Conservation (phyloP, 92 coral and sea anemone genomes). For the Zoanthus gigantus region DNA sequence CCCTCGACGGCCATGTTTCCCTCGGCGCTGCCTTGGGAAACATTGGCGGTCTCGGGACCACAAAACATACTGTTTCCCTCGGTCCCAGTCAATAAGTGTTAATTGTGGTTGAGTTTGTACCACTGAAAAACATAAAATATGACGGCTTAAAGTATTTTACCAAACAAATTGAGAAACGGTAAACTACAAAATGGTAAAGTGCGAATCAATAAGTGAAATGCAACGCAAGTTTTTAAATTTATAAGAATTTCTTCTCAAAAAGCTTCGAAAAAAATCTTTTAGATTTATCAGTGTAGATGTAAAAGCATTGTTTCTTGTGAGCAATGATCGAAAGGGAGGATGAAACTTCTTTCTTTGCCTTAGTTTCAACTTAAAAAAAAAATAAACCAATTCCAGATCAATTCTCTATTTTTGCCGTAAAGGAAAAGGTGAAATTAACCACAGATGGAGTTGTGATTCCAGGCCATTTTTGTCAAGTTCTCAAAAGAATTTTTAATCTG, state of each 20-base stretch:
- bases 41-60: too few species aligned
- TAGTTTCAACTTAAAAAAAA: slow-evolving; percentile 24
- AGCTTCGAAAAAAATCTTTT: neutral
- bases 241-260: neutral
- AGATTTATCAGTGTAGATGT: slow-evolving; percentile 4
- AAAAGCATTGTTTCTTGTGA: slow-evolving; percentile 11
- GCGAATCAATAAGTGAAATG: neutral
- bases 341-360: slow-evolving; percentile 21
- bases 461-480: neutral
- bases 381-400: slow-evolving; percentile 23
- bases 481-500: too few species aligned
- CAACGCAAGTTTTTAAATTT: neutral
- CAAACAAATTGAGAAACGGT: neutral
- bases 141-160: too few species aligned
- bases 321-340: neutral
- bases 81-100: too few species aligned
- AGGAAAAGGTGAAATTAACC: slow-evolving; percentile 21
- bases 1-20: too few species aligned
- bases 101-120: too few species aligned
- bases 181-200: too few species aligned
- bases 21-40: too few species aligned
- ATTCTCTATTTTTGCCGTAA: slow-evolving; percentile 26
- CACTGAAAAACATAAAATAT: too few species aligned
- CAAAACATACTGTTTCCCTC: too few species aligned
- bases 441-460: slow-evolving; percentile 24